Percentiles rank a stretch among this genome's conserved stretches.
Conservation (phyloP, 2,113 vertebrate genomes). For the Willisornis vidua region DNA sequence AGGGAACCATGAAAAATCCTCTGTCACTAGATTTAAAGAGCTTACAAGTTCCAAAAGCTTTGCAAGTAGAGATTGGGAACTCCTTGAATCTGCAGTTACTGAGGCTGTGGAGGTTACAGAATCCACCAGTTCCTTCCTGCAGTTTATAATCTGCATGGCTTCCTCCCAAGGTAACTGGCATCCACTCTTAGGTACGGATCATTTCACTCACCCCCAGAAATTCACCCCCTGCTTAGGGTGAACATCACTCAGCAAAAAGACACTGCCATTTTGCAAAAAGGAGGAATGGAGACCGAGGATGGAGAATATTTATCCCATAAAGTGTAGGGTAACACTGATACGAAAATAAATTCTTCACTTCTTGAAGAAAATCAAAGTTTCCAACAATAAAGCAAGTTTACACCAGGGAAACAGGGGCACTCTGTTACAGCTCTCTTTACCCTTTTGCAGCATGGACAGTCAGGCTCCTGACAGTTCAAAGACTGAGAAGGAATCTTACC, state of each 20-base stretch:
- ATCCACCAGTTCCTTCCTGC: conserved; percentile 9
- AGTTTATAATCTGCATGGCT: background rate
- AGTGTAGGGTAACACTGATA: background rate
- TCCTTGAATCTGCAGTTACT: background rate
- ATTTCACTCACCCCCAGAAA: background rate
- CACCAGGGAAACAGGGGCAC: background rate
- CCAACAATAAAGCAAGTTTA: background rate
- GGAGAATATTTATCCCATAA: background rate
- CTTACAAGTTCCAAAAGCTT: conserved; percentile 40
- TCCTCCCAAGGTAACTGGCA: background rate
- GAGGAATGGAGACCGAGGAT: background rate
- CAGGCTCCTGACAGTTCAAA: background rate
- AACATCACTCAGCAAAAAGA: rapidly evolving
- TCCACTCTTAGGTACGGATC: background rate
- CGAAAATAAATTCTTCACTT: background rate
- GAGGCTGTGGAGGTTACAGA: background rate
- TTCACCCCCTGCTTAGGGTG: background rate
- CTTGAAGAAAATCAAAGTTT: background rate
- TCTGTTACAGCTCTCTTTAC: background rate
- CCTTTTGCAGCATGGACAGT: background rate
- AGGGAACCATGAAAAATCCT: conserved; percentile 17
- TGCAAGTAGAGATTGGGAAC: conserved; percentile 1
- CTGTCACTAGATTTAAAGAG: conserved; percentile 33
- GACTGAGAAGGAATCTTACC: background rate
- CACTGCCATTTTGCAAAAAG: background rate